Evolutionary conservation across 2,888 invertebrate genomes (phyloP).

Genomic region (Oscheius sp.): DNA sequence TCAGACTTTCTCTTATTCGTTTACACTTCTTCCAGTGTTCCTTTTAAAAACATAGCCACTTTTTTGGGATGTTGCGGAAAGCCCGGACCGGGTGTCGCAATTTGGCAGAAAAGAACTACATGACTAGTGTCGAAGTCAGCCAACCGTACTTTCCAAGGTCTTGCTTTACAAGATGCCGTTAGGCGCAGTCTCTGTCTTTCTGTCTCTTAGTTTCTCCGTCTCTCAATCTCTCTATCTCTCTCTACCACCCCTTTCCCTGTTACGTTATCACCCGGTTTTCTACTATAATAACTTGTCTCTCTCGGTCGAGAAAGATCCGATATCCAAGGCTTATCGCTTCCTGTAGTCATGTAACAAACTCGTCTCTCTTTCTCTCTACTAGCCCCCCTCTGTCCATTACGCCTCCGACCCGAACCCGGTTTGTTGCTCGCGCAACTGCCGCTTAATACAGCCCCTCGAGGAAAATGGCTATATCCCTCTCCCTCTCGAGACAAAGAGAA

Average conservation of each 20-base stretch:
- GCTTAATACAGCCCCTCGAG: no score
- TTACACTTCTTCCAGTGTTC: not conserved
- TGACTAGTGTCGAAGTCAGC: conserved; percentile 6
- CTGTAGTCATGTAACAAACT: conserved; percentile 10
- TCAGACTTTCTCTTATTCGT: not conserved
- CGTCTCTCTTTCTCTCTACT: not conserved
- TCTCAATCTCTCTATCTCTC: not conserved
- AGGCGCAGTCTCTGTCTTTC: not conserved
- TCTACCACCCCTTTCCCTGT: no score
- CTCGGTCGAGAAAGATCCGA: no score
- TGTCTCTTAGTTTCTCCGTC: not conserved
- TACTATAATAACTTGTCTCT: no score
- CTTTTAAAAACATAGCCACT: no score
- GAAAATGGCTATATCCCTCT: no score
- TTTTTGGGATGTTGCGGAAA: no score
- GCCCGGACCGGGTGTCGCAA: not conserved
- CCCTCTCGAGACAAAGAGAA: no score
- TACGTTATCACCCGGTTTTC: no score
- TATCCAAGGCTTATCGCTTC: no score
- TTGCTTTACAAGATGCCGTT: not conserved
- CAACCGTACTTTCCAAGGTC: not conserved
- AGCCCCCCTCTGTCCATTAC: conserved; percentile 1
- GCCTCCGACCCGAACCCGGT: conserved; percentile 5
- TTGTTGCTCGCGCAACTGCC: conserved; percentile 3
- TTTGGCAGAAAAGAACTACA: not conserved